Base-by-base conservation (phyloP, 1,140 invertebrate species). In the Drosophila burlai region DNA sequence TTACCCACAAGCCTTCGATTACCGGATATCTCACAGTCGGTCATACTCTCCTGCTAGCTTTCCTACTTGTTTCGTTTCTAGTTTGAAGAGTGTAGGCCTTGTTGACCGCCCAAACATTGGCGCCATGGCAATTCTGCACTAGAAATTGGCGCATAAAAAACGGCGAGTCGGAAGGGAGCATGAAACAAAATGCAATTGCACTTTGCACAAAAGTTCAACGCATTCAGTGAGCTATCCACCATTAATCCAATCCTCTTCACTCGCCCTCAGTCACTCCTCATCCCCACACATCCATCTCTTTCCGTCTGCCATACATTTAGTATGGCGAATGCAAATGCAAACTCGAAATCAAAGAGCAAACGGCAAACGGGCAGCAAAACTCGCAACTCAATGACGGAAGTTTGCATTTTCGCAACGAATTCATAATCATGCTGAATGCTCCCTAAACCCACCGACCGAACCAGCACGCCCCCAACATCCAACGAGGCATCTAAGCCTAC, bases 191-290 rank as follows among this genome's bases (percentile, higher is more conserved):
- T 90, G 86, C 85, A 90, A 90, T 91, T 90, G 86, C 86, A 90
- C 85, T 90, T 91, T 85, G 74, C 85, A 91, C 85, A 91, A 90
- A 90, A 90, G 85, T 90, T 90, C 85, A 90, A 91, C 85, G 85
- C 85, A 90, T 90, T 91, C 85, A 91, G 65, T 64, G 65, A 74
- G 71, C 71, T 73, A 73, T 74, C 68, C 69, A 40, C 54, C 68
- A 64, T 78, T 87, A 58, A 63, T 65, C 74, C 76, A 61, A 61
- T 64, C 57, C 52, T 47, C 49, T 57, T 11, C 45, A 46, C 11
- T 24, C 38, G 13, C 34, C 26, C 26, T 63, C 52, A 57, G 57
- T 21, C 36, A 29, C 63, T 57, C 57, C 34, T 16, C 50, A 40
- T 24, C 31, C 42, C 69, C 38, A 52, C 54, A 55, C 68, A 43